Percentiles rank a stretch among this genome's conserved stretches.
These are phyloP conservation scores for Drosophila mayaguana DNA, from an alignment of 2,888 invertebrate genomes.

Conservation along the genomic window DNA sequence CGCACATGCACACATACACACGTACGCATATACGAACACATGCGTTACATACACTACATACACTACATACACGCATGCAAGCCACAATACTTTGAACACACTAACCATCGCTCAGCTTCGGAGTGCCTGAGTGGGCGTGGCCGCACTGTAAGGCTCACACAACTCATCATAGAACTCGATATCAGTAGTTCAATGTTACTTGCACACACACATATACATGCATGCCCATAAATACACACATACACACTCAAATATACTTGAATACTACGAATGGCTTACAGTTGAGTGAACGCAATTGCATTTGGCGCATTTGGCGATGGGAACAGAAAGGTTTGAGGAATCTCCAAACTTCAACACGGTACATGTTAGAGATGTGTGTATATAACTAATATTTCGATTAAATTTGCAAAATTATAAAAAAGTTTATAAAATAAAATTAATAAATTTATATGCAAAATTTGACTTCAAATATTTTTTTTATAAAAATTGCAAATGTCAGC, in stretches of 20 bases:
- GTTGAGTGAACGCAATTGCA: slow-evolving; percentile 35
- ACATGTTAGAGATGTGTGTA: background rate
- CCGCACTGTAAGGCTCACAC: slow-evolving; percentile 21
- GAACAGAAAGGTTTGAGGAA: background rate
- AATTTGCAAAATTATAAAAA: background rate
- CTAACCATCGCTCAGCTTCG: slow-evolving; percentile 15
- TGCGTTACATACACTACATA: background rate
- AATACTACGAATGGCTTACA: slow-evolving; percentile 14
- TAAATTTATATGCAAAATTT: background rate
- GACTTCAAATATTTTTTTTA: too few species aligned
- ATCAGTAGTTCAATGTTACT: slow-evolving; percentile 21
- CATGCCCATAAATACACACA: background rate
- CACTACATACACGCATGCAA: background rate
- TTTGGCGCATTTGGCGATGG: slow-evolving; percentile 34
- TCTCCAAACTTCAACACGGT: background rate
- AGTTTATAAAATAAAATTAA: background rate
- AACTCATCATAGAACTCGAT: slow-evolving; percentile 32
- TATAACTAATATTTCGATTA: background rate
- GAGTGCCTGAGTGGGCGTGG: slow-evolving; percentile 18
- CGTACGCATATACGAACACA: background rate
- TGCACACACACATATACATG: background rate
- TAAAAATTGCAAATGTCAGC: background rate
- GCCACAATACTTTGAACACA: slow-evolving; percentile 22
- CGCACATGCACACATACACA: background rate
- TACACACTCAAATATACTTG: background rate